Evolutionary conservation across 2,797 vertebrate genomes (phyloP).

Genomic region (Otus scops): DNA sequence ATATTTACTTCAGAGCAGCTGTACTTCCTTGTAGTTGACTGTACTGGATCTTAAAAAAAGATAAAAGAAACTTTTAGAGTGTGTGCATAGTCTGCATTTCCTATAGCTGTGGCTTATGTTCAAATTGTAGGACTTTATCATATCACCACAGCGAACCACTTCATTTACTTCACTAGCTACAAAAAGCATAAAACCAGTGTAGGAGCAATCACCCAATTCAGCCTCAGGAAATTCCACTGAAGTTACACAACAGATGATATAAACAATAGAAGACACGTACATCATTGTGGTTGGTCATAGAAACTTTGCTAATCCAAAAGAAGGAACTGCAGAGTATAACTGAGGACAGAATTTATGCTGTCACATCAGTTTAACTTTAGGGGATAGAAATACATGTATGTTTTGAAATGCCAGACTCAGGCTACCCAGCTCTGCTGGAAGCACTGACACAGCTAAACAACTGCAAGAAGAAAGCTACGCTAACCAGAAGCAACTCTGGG

Average conservation of each 20-base stretch:
- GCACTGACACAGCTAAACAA: neutral
- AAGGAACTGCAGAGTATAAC: neutral
- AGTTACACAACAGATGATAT: neutral
- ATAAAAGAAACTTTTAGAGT: neutral
- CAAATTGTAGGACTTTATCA: neutral
- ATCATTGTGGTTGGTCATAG: neutral
- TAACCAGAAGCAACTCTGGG: neutral
- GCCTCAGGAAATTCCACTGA: neutral
- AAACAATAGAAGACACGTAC: neutral
- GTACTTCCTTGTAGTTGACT: neutral
- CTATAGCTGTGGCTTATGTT: neutral
- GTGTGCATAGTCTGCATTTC: neutral
- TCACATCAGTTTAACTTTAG: neutral
- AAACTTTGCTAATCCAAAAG: neutral
- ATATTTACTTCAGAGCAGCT: neutral
- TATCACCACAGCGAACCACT: neutral
- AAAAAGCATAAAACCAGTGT: neutral
- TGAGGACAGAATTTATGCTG: neutral
- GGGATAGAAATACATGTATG: neutral
- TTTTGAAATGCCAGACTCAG: neutral
- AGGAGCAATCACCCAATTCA: neutral
- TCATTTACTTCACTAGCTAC: neutral
- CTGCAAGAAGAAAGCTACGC: neutral
- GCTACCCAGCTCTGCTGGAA: neutral
- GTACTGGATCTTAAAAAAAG: neutral